Percentiles rank a stretch among this genome's conserved stretches.
Conservation (phyloP, 2,888 invertebrate genomes). For the Operophtera brumata region DNA sequence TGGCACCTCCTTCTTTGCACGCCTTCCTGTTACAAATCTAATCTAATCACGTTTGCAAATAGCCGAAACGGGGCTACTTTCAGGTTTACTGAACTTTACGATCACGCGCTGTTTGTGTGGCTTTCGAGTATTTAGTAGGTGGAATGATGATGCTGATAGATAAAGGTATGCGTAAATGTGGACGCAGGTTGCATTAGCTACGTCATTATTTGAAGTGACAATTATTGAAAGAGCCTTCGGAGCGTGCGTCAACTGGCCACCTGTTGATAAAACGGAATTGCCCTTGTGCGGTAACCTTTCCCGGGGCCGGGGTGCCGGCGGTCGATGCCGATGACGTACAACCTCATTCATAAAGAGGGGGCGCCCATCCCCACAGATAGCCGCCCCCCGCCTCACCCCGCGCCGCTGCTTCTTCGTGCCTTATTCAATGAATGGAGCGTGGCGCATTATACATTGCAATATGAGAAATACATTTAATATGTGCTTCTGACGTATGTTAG, state of each 20-base stretch:
- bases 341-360: constrained; percentile 76
- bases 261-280: constrained; percentile 66
- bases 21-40: constrained; percentile 26
- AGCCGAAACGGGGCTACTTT: constrained; percentile 23
- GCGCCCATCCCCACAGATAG: constrained; percentile 40
- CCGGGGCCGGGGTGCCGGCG: constrained; percentile 48
- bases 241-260: constrained; percentile 66
- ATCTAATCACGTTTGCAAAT: constrained; percentile 26
- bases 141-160: constrained; percentile 28
- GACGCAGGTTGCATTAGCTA: constrained; percentile 35
- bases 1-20: constrained; percentile 29
- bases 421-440: constrained; percentile 66
- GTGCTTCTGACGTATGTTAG: constrained; percentile 14
- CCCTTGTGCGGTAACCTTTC: constrained; percentile 72
- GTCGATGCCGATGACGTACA: constrained; percentile 76
- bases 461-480: constrained; percentile 13
- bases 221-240: constrained; percentile 49
- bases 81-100: constrained; percentile 28
- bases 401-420: constrained; percentile 37
- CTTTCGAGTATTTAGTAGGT: constrained; percentile 13
- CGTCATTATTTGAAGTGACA: constrained; percentile 57
- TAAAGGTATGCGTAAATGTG: constrained; percentile 28
- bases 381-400: constrained; percentile 45
- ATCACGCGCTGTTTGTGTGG: constrained; percentile 24
- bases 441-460: constrained; percentile 18